Base-by-base conservation (phyloP, 2,113 vertebrate genomes). In the Centropristis striata region DNA sequence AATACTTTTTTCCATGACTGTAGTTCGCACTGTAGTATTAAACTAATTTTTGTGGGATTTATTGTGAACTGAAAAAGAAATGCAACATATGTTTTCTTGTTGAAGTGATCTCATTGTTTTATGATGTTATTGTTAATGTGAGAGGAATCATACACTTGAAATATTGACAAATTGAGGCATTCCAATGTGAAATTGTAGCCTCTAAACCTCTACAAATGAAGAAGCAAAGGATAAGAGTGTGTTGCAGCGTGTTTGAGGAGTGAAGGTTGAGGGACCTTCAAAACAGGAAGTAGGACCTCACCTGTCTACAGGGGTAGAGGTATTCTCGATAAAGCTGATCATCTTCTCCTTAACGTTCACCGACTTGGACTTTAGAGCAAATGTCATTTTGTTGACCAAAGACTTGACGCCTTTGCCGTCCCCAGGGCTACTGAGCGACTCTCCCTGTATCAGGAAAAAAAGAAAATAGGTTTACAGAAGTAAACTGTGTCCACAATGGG, bases 281-380 rank as follows among this genome's bases (percentile, higher is more conserved):
- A 32, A 67, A 20, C 21, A 32, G 3, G 41, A 59, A 20, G 8
- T 1, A 1, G 25, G 28, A 70, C 71, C 96, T n/a, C 77, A 99
- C 98, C 97, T 96, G 87, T 99, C 98, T 57, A 99, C 98, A 20
- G 98, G 98, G 64, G 98, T 95, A 32, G 98, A 97, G 16, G 98
- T 98, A 76, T 99, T 99, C 94, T 99, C 98, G 80, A 99, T 99
- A 90, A 99, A 99, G 94, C 97, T 99, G 92, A 99, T 99, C 88
- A 99, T 97, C 94, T 99, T 99, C 94, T 99, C 98, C 89, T 97
- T 99, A 36, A 99, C 98, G 8, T 99, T 99, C 50, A 99, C 98
- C 0, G 98, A 99, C 91, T 97, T 99, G 47, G 98, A 98, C 93
- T 98, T 99, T 67, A 99, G 94, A 81, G 97, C 98, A 92, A 99